Evolutionary conservation across 2,888 invertebrate species (phyloP).

Genomic region (Scrobipalpa atriplicella): DNA sequence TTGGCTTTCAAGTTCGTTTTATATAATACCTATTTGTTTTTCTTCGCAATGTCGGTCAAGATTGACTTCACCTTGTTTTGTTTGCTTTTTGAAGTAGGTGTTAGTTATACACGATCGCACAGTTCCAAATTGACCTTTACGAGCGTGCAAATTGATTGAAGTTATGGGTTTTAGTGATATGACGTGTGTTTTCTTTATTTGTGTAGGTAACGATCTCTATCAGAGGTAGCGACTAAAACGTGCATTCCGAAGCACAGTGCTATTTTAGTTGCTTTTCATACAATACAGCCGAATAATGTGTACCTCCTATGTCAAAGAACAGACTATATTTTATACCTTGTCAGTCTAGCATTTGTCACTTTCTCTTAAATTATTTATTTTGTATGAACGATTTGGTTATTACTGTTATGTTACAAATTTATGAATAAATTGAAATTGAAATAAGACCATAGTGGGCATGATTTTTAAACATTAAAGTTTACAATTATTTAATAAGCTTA

Average conservation of each 20-base stretch:
- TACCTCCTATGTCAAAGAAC: neutral
- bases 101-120: neutral
- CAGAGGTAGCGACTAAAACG: too few relatives aligned
- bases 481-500: too few relatives aligned
- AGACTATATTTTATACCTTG: neutral
- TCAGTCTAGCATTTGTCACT: neutral
- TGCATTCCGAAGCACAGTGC: too few relatives aligned
- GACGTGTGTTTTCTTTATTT: too few relatives aligned
- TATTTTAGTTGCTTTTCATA: too few relatives aligned
- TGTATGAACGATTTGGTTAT: neutral
- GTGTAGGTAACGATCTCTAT: too few relatives aligned
- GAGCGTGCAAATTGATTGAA: neutral
- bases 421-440: too few relatives aligned
- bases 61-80: slow-evolving; percentile 3
- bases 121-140: neutral
- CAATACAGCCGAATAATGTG: too few relatives aligned
- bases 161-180: neutral
- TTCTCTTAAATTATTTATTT: neutral
- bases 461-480: too few relatives aligned
- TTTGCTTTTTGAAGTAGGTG: slow-evolving; percentile 2
- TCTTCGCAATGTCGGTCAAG: slow-evolving; percentile 8
- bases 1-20: neutral
- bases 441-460: too few relatives aligned
- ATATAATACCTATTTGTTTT: slow-evolving; percentile 11
- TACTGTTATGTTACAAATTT: neutral